Evolutionary conservation across 2,113 vertebrate species (phyloP), one percentile per base, ranked within the genome.

Genomic region (Alaudala cheleensis): DNA sequence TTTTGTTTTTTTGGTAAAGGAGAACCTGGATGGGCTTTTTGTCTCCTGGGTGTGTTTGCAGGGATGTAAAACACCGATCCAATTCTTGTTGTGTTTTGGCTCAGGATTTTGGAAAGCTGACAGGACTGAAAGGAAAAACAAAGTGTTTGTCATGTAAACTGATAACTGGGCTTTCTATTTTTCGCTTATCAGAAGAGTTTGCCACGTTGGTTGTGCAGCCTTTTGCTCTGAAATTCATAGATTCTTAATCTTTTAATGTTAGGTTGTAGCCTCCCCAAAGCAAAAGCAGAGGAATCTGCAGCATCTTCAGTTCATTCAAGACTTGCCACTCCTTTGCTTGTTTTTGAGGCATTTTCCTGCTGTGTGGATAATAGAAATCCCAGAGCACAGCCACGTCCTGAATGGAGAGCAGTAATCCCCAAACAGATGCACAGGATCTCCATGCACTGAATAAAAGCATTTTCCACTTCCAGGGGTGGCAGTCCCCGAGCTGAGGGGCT

Each of bases 61-160:
- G 77, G 73, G 88, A 34, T 72, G 95, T 88, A 89, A 84, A 94
- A 76, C 88, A 51, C 76, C n/a, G 79, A 85, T 92, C 69, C 29
- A 67, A 58, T 79, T 81, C 80, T 88, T 37, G 71, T 34, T 84
- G 88, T 58, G 1, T 78, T 92, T 92, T 96, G 96, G 90, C 93
- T 93, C 57, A 2, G 88, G 88, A 0, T 65, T 88, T 91, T 96
- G 96, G 96, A 96, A 96, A 78, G 83, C 70, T 93, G 93, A 94
- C 93, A 96, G 53, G 74, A 67, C 57, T 54, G 91, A 87, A 89
- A 92, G 92, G 95, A 73, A 96, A 94, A 94, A 88, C 90, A 86
- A 93, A 94, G 72, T 34, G 81, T 93, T 90, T 7, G 49, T 94
- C 92, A 5, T 92, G 90, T 95, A 88, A 95, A 88, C 85, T 49